Evolutionary conservation across 2,113 vertebrate genomes (phyloP).

Genomic region (Athene cunicularia): DNA sequence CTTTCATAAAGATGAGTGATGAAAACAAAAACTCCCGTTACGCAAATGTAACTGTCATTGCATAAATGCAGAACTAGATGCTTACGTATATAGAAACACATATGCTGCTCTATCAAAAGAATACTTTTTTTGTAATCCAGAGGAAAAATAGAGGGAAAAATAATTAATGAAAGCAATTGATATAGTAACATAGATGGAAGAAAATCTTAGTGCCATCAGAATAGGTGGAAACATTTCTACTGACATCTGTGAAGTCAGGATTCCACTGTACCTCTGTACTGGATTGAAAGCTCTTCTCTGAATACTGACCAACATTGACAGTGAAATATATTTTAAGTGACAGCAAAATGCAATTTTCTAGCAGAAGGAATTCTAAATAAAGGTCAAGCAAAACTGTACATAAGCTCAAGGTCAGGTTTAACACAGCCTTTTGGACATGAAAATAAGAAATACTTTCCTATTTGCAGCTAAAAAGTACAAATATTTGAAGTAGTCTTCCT

Average conservation of each 20-base stretch:
- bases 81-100: neutral
- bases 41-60: neutral
- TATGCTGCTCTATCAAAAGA: neutral
- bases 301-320: neutral
- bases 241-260: neutral
- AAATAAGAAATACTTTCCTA: neutral
- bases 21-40: neutral
- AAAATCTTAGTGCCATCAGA: neutral
- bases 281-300: neutral
- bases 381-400: conserved; percentile 2
- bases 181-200: neutral
- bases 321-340: conserved; percentile 1
- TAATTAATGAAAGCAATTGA: neutral
- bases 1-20: neutral
- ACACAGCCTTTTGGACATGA: neutral
- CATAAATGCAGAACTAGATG: neutral
- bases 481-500: neutral
- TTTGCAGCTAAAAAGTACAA: neutral
- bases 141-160: neutral
- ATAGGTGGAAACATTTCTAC: neutral
- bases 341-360: conserved; percentile 21
- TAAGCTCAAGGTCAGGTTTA: neutral
- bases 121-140: neutral
- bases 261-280: neutral
- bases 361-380: conserved; percentile 1